These are phyloP conservation scores for Esox masquinongy DNA, from an alignment of 2,797 vertebrate genomes.

Conservation along the genomic window DNA sequence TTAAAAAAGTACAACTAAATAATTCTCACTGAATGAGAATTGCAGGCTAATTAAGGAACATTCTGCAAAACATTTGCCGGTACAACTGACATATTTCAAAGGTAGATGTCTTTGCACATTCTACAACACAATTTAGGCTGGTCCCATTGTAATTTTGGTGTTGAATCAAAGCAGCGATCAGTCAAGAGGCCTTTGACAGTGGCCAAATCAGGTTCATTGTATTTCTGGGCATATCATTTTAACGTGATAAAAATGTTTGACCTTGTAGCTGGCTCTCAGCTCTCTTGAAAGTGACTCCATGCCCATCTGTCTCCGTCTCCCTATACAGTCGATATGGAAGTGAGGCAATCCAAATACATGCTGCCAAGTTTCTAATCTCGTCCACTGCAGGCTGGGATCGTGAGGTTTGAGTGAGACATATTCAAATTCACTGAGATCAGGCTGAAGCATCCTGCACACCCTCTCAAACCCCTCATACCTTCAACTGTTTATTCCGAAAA, in stretches of 20 bases:
- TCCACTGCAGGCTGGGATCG: constrained; percentile 6
- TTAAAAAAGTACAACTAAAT: too few relatives aligned
- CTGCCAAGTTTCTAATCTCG: constrained; percentile 26
- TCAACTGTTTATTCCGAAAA: constrained; percentile 36
- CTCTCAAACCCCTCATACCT: constrained; percentile 28
- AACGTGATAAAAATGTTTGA: too few relatives aligned
- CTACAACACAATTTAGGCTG: constrained; percentile 31
- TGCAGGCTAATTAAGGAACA: constrained; percentile 31
- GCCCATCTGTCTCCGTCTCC: not conserved
- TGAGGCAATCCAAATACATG: not conserved
- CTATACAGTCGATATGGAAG: not conserved
- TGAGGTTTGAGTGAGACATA: constrained; percentile 8
- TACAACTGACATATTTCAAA: constrained; percentile 48
- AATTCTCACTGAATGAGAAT: constrained; percentile 21
- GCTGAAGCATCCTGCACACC: not conserved
- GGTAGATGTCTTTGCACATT: constrained; percentile 43
- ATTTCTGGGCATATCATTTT: too few relatives aligned
- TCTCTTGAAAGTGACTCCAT: not conserved
- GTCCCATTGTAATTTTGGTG: constrained; percentile 47
- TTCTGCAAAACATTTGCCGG: constrained; percentile 47
- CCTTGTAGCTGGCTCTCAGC: not conserved
- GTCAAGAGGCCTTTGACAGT: constrained; percentile 46
- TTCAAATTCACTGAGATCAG: constrained; percentile 16
- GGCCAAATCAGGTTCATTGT: not conserved
- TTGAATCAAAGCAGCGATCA: constrained; percentile 47